Conservation (phyloP, 2,797 vertebrate genomes). For the Smutsia temminckii region DNA sequence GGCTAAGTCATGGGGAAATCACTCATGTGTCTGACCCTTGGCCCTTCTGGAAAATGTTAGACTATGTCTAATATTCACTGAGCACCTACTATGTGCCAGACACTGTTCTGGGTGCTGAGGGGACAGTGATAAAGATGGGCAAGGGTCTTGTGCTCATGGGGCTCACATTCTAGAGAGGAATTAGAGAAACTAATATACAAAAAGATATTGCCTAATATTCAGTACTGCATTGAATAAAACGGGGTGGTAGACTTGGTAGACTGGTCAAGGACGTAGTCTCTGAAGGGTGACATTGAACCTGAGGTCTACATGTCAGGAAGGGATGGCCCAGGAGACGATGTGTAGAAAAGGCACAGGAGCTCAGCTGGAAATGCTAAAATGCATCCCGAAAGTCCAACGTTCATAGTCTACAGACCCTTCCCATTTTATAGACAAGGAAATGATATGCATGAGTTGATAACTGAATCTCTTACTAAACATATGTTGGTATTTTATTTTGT, state of each 20-base stretch:
- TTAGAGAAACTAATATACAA: rapidly evolving
- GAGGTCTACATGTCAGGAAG: neutral
- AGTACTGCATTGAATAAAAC: rapidly evolving
- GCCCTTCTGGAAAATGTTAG: neutral
- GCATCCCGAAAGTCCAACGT: neutral
- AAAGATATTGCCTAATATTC: rapidly evolving
- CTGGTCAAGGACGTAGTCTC: neutral
- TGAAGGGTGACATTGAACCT: rapidly evolving
- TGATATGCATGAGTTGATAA: neutral
- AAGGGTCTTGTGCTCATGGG: neutral
- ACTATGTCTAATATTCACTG: neutral
- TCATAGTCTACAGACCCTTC: rapidly evolving
- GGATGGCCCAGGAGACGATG: rapidly evolving
- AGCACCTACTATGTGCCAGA: neutral
- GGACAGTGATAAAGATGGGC: neutral
- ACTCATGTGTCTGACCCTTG: neutral
- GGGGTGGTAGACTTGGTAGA: rapidly evolving
- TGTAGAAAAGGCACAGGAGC: too few species aligned
- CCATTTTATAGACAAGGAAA: neutral
- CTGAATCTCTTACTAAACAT: neutral
- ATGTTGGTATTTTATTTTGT: neutral
- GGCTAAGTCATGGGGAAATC: neutral
- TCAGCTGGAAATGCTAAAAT: neutral
- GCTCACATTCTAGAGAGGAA: neutral
- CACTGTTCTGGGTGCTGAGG: too few species aligned